phyloP scores from a whole-genome alignment of 2,888 invertebrate genomes.

The Leucoma salicis region DNA sequence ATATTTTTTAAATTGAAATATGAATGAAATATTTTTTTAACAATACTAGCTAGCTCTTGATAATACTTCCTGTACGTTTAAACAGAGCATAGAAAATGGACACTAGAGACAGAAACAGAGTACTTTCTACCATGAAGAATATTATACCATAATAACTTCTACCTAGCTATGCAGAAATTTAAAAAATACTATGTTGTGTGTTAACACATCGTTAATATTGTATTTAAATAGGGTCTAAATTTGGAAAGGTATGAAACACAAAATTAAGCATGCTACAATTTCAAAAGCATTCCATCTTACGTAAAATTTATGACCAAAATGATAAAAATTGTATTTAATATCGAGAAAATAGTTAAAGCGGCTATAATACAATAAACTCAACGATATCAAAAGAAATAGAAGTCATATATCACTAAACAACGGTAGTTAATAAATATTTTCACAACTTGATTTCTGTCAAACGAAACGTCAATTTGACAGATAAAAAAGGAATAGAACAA shows the following conservation, averaged over 20 bases:
- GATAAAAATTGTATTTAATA: constrained; percentile 30
- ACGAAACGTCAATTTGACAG: constrained; percentile 34
- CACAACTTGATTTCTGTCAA: constrained; percentile 39
- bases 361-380: constrained; percentile 26
- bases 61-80: too few relatives aligned
- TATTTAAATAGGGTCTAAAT: constrained; percentile 14
- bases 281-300: constrained; percentile 30
- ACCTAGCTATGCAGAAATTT: too few relatives aligned
- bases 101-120: too few relatives aligned
- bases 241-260: constrained; percentile 13
- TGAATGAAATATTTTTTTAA: too few relatives aligned
- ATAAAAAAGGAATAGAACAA: constrained; percentile 26
- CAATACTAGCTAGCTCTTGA: too few relatives aligned
- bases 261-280: constrained; percentile 11
- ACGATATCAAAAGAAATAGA: constrained; percentile 32
- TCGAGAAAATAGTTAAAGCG: constrained; percentile 14
- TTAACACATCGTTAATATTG: constrained; percentile 2
- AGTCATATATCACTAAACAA: constrained; percentile 27
- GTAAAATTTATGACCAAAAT: constrained; percentile 30
- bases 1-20: too few relatives aligned
- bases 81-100: too few relatives aligned
- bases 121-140: too few relatives aligned
- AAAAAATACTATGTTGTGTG: too few relatives aligned
- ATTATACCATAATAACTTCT: too few relatives aligned
- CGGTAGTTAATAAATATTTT: constrained; percentile 42